These are phyloP conservation scores for Athene noctua DNA, from an alignment of 2,113 vertebrate species.

Conservation along the genomic window DNA sequence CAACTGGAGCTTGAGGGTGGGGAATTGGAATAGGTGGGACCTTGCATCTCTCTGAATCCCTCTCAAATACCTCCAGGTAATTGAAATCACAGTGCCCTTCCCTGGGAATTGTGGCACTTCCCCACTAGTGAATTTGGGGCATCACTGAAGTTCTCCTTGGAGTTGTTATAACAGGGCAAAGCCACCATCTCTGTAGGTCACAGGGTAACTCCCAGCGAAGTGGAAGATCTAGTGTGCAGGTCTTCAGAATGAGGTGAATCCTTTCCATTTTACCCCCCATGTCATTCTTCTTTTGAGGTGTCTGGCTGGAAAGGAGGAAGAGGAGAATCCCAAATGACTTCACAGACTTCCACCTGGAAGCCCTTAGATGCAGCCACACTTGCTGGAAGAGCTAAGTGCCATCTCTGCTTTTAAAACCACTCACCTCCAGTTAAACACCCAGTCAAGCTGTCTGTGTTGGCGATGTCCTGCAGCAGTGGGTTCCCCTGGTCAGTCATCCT, in stretches of 20 bases:
- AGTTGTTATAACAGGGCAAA: not conserved
- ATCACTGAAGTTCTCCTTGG: not conserved
- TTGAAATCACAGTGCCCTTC: not conserved
- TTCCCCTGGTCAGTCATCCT: not conserved
- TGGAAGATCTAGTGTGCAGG: not conserved
- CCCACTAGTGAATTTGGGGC: not conserved
- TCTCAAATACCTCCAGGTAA: conserved; percentile 15
- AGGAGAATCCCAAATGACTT: not conserved
- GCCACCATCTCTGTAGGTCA: not conserved
- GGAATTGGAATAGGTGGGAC: conserved; percentile 52
- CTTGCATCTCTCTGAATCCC: not conserved
- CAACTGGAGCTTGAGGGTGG: conserved; percentile 62
- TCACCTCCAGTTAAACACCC: not conserved
- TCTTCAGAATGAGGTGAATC: not conserved
- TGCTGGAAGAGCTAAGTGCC: not conserved
- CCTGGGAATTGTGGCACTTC: not conserved
- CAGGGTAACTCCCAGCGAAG: not conserved
- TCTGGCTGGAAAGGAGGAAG: not conserved
- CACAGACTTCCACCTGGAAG: not conserved
- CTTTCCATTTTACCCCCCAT: not conserved
- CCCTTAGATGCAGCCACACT: not conserved
- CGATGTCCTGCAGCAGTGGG: not conserved
- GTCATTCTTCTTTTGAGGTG: not conserved
- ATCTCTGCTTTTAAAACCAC: not conserved
- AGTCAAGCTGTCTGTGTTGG: not conserved